Evolutionary conservation across 2,113 vertebrate species (phyloP).

Genomic region (Gavialis gangeticus): DNA sequence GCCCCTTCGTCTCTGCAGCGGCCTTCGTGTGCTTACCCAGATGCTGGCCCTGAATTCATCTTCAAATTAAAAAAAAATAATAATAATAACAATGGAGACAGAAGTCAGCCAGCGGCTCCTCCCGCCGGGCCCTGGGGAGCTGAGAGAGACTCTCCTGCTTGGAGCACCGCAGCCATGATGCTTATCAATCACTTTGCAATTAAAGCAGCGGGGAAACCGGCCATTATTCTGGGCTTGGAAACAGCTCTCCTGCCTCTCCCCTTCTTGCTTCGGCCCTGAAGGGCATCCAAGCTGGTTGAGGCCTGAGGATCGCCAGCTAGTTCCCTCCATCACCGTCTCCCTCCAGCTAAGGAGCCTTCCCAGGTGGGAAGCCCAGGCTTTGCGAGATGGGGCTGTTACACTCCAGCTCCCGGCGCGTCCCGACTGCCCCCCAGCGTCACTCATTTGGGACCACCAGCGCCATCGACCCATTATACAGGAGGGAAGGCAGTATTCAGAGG

Average conservation of each 20-base stretch:
- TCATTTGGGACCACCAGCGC: not conserved
- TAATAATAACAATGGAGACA: not conserved
- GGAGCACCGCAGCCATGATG: not conserved
- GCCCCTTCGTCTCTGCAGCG: not conserved
- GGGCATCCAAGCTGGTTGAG: not conserved
- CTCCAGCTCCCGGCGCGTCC: not conserved
- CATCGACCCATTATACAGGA: not conserved
- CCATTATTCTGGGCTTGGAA: accelerated
- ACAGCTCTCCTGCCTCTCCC: not conserved
- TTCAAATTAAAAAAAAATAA: constrained; percentile 3
- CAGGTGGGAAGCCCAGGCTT: not conserved
- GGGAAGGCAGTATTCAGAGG: not conserved
- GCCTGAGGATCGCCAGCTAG: not conserved
- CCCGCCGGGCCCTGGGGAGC: not conserved
- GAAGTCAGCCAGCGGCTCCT: not conserved
- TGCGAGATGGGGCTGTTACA: not conserved
- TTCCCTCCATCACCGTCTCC: not conserved
- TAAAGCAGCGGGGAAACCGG: accelerated
- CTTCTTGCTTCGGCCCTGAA: not conserved
- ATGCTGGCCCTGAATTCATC: not conserved
- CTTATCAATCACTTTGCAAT: not conserved
- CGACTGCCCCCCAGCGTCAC: too few species aligned
- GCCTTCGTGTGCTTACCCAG: constrained; percentile 18
- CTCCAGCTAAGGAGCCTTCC: not conserved
- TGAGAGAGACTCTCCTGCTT: not conserved